Percentiles rank a stretch among this genome's conserved stretches.
Conservation (phyloP, 2,797 vertebrate genomes). For the Eupleurogrammus muticus region DNA sequence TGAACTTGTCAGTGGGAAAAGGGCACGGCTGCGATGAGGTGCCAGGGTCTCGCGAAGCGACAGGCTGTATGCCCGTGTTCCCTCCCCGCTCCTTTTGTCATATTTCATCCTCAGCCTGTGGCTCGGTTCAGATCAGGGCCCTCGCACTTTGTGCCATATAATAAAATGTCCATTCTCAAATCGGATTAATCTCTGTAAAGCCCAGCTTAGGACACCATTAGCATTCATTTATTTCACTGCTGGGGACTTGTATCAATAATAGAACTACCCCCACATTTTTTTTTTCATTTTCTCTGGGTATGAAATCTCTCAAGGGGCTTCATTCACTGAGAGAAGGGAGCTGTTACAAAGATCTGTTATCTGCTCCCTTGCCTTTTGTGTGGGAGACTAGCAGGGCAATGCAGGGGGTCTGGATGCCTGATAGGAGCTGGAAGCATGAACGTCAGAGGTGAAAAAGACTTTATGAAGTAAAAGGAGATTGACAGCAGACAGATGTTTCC, state of each 20-base stretch:
- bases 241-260: conserved; percentile 81
- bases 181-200: conserved; percentile 81
- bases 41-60: conserved; percentile 65
- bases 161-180: conserved; percentile 79
- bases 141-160: conserved; percentile 65
- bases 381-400: conserved; percentile 39
- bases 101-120: conserved; percentile 55
- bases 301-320: conserved; percentile 74
- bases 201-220: conserved; percentile 78
- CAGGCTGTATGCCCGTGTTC: conserved; percentile 63
- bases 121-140: conserved; percentile 74
- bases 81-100: conserved; percentile 61
- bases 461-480: conserved; percentile 6
- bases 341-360: conserved; percentile 66
- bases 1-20: conserved; percentile 78
- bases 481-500: conserved; percentile 4
- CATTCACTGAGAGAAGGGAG: conserved; percentile 66
- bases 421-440: conserved; percentile 31
- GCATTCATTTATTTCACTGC: conserved; percentile 79
- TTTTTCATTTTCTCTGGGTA: conserved; percentile 70
- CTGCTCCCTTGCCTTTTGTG: conserved; percentile 64
- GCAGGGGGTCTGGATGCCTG: conserved; percentile 53
- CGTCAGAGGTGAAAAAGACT: conserved; percentile 14
- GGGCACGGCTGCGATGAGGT: conserved; percentile 67
- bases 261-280: conserved; percentile 70